Percentiles rank a stretch among this genome's conserved stretches.
These are phyloP conservation scores for Fringilla coelebs DNA, from an alignment of 2,797 vertebrate species.

Conservation along the genomic window DNA sequence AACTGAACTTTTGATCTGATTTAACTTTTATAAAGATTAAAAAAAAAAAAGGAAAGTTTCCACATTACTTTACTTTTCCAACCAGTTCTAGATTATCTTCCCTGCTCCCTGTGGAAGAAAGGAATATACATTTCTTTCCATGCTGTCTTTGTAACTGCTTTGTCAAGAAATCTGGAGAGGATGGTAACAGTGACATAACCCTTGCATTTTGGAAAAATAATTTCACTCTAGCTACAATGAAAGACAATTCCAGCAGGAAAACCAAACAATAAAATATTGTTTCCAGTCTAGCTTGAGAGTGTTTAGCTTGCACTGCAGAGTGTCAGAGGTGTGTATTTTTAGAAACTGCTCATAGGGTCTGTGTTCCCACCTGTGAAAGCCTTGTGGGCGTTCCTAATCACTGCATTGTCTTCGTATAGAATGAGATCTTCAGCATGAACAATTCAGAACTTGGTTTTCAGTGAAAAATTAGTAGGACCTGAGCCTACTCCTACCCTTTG, in stretches of 20 bases:
- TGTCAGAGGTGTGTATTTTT: neutral
- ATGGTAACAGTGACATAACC: neutral
- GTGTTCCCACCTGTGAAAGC: neutral
- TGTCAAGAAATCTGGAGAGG: neutral
- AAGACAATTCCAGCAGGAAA: neutral
- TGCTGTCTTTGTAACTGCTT: neutral
- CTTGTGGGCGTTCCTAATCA: neutral
- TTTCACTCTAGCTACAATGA: neutral
- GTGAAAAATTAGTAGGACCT: constrained; percentile 35
- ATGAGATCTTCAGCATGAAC: neutral
- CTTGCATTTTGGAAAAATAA: neutral
- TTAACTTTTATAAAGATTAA: neutral
- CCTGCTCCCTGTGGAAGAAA: neutral
- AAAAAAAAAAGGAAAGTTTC: neutral
- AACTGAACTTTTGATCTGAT: neutral
- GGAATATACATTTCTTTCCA: neutral
- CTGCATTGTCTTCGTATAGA: neutral
- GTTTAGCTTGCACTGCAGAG: neutral
- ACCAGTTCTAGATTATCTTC: neutral
- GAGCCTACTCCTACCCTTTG: neutral
- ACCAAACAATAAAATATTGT: neutral
- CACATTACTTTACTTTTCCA: neutral
- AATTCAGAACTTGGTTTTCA: constrained; percentile 21
- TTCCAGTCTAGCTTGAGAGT: neutral
- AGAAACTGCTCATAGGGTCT: neutral